phyloP scores from a whole-genome alignment of 2,113 vertebrate genomes.

The Epinephelus moara region DNA sequence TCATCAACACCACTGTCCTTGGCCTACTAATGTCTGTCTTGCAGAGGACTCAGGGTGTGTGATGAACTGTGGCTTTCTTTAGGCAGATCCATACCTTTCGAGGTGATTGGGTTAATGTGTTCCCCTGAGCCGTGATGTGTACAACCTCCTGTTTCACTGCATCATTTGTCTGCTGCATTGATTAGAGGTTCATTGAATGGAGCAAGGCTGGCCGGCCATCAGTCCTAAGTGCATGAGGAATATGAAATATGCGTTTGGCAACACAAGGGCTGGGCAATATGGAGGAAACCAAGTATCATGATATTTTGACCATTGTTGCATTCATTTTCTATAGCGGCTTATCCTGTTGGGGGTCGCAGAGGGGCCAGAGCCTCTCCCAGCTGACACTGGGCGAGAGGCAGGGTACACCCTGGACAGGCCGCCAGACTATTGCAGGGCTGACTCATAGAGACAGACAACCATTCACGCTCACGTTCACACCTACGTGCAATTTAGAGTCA shows the following conservation, averaged over 20 bases:
- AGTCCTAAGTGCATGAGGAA: slow-evolving; percentile 26
- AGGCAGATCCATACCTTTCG: slow-evolving; percentile 59
- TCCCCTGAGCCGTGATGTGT: slow-evolving; percentile 51
- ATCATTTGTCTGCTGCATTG: slow-evolving; percentile 67
- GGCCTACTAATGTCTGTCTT: slow-evolving; percentile 48
- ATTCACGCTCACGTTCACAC: too few relatives aligned
- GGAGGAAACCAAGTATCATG: too few relatives aligned
- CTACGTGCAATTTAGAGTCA: too few relatives aligned
- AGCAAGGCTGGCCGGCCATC: slow-evolving; percentile 26
- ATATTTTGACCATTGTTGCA: too few relatives aligned
- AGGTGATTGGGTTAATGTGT: slow-evolving; percentile 70
- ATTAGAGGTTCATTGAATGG: slow-evolving; percentile 57
- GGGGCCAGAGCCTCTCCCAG: too few relatives aligned
- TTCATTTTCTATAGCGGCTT: too few relatives aligned
- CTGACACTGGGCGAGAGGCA: too few relatives aligned
- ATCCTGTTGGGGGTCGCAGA: too few relatives aligned
- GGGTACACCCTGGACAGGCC: too few relatives aligned
- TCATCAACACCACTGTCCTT: slow-evolving; percentile 74
- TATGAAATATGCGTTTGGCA: slow-evolving; percentile 8
- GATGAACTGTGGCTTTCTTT: slow-evolving; percentile 62
- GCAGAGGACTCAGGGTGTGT: slow-evolving; percentile 43
- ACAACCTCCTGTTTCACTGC: slow-evolving; percentile 49
- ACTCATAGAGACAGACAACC: too few relatives aligned
- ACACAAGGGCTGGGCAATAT: too few relatives aligned
- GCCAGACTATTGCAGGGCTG: too few relatives aligned